Conservation (phyloP, 2,113 vertebrate species). For the Thymallus thymallus region DNA sequence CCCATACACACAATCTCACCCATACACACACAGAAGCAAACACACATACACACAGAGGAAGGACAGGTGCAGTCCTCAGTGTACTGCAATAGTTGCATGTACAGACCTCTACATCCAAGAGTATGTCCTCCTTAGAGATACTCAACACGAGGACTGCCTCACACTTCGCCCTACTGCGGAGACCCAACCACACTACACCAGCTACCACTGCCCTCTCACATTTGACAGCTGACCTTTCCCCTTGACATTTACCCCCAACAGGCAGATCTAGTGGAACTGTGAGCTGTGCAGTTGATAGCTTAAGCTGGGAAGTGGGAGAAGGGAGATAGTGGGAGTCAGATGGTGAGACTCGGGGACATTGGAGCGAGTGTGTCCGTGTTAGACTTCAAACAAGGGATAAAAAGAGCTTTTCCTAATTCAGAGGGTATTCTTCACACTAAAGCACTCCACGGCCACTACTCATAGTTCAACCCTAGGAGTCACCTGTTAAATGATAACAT, state of each 20-base stretch:
- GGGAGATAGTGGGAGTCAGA: constrained; percentile 16
- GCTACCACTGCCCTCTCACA: constrained; percentile 31
- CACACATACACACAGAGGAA: constrained; percentile 15
- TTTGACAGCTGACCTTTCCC: constrained; percentile 40
- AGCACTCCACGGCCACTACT: constrained; percentile 86
- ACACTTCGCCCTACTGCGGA: constrained; percentile 33
- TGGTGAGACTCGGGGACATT: constrained; percentile 26
- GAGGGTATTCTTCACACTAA: constrained; percentile 86
- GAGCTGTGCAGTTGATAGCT: constrained; percentile 30
- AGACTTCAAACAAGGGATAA: constrained; percentile 52
- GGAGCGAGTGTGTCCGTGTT: constrained; percentile 51
- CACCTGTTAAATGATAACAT: constrained; percentile 91
- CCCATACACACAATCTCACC: not conserved
- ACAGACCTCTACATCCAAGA: constrained; percentile 38
- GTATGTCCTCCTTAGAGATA: constrained; percentile 38
- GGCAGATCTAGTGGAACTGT: constrained; percentile 60
- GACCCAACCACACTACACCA: constrained; percentile 19
- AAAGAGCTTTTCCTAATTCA: constrained; percentile 46
- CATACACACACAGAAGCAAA: constrained; percentile 14
- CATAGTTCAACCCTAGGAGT: constrained; percentile 87
- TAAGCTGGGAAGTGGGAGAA: constrained; percentile 28
- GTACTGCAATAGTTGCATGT: constrained; percentile 38
- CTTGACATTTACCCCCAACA: constrained; percentile 19
- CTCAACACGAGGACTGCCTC: constrained; percentile 2
- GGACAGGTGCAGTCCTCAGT: constrained; percentile 48